Evolutionary conservation across 2,113 vertebrate genomes (phyloP).

Genomic region (Chauna torquata): DNA sequence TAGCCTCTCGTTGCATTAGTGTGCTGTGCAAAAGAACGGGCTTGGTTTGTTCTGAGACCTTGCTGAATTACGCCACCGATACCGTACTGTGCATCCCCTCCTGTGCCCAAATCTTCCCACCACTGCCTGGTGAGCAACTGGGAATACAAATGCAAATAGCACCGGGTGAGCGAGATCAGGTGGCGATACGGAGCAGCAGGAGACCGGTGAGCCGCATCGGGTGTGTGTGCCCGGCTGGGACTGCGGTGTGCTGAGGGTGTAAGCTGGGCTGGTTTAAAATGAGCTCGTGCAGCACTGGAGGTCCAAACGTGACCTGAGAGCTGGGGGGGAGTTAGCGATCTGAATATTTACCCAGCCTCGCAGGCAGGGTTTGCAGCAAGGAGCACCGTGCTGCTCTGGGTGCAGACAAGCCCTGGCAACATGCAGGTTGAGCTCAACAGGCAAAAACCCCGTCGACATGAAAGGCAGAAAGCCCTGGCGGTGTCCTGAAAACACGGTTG

Average conservation of each 20-base stretch:
- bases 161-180: not conserved
- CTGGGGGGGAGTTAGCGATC: not conserved
- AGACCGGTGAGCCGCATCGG: not conserved
- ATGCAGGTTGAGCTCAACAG: not conserved
- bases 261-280: not conserved
- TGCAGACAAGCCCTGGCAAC: not conserved
- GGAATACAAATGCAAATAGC: not conserved
- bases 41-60: not conserved
- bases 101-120: not conserved
- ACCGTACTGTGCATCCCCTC: rapidly evolving
- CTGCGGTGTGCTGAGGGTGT: not conserved
- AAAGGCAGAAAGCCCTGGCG: not conserved
- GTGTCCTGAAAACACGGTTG: not conserved
- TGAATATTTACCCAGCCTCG: not conserved
- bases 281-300: not conserved
- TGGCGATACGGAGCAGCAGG: not conserved
- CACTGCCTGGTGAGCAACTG: not conserved
- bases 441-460: not conserved
- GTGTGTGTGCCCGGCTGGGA: not conserved
- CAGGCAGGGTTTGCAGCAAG: not conserved
- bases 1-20: not conserved
- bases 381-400: not conserved
- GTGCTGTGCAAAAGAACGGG: not conserved
- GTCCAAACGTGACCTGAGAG: not conserved
- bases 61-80: not conserved